phyloP scores from a whole-genome alignment of 2,888 invertebrate species.

The Scotopteryx bipunctaria region DNA sequence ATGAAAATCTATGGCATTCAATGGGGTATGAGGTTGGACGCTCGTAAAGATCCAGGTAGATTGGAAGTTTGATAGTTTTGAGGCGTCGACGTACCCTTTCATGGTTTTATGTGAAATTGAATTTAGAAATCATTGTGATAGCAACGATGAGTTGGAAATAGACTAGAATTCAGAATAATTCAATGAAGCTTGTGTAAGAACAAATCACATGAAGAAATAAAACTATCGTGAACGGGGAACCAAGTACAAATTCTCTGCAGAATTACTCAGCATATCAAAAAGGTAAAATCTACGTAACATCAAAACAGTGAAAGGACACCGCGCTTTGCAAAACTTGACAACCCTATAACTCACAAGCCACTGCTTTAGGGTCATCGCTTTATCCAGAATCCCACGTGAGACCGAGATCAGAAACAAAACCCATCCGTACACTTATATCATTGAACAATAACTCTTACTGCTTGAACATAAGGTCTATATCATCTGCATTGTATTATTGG shows the following conservation, averaged over 20 bases:
- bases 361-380: conserved; percentile 64
- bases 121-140: too few species aligned
- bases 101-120: too few species aligned
- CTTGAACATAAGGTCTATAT: conserved; percentile 12
- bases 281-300: conserved; percentile 13
- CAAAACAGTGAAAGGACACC: conserved; percentile 19
- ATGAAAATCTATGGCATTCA: conserved; percentile 52
- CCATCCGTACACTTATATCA: neutral
- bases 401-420: conserved; percentile 38
- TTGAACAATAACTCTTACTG: conserved; percentile 28
- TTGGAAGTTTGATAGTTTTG: conserved; percentile 12
- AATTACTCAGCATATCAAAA: conserved; percentile 4
- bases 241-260: too few species aligned
- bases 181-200: too few species aligned
- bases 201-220: too few species aligned
- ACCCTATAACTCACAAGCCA: conserved; percentile 57
- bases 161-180: too few species aligned
- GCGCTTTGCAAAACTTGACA: conserved; percentile 44
- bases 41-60: conserved; percentile 34
- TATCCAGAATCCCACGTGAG: conserved; percentile 63
- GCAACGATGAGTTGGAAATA: too few species aligned
- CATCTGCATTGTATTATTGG: conserved; percentile 3
- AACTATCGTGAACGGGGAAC: too few species aligned
- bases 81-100: too few species aligned
- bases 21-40: conserved; percentile 48